These are phyloP conservation scores for Mormyrus iriodes DNA, from an alignment of 2,113 vertebrate species.

Conservation along the genomic window DNA sequence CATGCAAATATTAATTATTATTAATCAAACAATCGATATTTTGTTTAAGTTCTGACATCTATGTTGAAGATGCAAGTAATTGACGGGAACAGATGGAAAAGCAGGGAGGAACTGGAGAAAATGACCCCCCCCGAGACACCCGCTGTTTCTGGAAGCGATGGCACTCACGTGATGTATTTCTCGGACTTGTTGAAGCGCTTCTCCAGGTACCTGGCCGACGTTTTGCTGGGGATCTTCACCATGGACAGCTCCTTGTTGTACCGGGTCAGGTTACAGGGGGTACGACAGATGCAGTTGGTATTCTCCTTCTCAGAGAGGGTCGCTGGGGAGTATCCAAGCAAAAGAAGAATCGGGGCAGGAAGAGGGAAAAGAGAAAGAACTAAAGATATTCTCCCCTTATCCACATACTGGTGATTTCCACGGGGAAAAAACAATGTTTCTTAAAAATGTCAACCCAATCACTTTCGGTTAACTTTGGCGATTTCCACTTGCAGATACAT, in stretches of 20 bases:
- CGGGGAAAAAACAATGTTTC: too few relatives aligned
- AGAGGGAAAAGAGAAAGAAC: background rate
- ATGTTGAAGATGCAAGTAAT: background rate
- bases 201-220: conserved; percentile 93
- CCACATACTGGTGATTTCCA: background rate
- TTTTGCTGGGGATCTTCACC: conserved; percentile 99
- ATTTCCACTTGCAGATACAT: background rate
- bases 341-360: background rate
- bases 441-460: background rate
- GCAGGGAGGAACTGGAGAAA: too few relatives aligned
- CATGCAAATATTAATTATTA: background rate
- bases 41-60: background rate
- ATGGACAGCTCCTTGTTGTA: conserved; percentile 99
- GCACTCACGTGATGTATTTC: conserved; percentile 91
- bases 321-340: conserved; percentile 52
- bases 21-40: background rate
- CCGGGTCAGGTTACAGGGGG: conserved; percentile 92
- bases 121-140: too few relatives aligned
- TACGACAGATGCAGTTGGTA: conserved; percentile 86
- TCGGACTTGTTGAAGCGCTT: conserved; percentile 98
- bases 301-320: conserved; percentile 86
- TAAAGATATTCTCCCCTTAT: background rate
- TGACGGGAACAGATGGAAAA: too few relatives aligned
- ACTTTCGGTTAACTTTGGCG: background rate
- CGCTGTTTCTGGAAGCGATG: too few relatives aligned